Evolutionary conservation across 2,113 vertebrate species (phyloP).

Genomic region (Anser cygnoides): DNA sequence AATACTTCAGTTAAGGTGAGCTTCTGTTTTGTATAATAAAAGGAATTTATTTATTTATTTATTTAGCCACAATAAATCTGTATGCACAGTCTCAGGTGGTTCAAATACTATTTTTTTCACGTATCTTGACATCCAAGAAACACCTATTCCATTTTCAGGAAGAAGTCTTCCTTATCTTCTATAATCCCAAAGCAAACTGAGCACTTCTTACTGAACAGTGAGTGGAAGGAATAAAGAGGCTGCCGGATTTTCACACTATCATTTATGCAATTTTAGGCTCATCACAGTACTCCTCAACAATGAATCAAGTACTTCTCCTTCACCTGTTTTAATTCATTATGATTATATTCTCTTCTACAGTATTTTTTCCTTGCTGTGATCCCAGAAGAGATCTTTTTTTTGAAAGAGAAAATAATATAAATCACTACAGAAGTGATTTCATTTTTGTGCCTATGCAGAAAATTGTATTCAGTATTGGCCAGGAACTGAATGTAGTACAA

Average conservation of each 20-base stretch:
- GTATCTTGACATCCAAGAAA: not conserved
- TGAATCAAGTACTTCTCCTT: not conserved
- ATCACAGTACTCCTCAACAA: not conserved
- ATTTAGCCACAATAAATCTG: not conserved
- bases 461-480: not conserved
- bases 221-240: not conserved
- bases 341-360: not conserved
- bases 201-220: not conserved
- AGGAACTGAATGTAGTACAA: not conserved
- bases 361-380: not conserved
- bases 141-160: not conserved
- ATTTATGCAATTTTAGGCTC: constrained; percentile 5
- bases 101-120: constrained; percentile 7
- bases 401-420: not conserved
- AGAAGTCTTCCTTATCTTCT: constrained; percentile 20
- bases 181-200: constrained; percentile 24
- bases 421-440: not conserved
- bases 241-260: not conserved
- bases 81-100: not conserved
- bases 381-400: not conserved
- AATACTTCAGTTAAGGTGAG: not conserved
- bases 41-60: not conserved
- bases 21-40: not conserved
- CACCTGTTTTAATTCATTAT: not conserved
- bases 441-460: not conserved